Percentiles rank a stretch among this genome's conserved stretches.
Conservation (phyloP, 1,140 invertebrate species). For the Zaprionus nigranus region DNA sequence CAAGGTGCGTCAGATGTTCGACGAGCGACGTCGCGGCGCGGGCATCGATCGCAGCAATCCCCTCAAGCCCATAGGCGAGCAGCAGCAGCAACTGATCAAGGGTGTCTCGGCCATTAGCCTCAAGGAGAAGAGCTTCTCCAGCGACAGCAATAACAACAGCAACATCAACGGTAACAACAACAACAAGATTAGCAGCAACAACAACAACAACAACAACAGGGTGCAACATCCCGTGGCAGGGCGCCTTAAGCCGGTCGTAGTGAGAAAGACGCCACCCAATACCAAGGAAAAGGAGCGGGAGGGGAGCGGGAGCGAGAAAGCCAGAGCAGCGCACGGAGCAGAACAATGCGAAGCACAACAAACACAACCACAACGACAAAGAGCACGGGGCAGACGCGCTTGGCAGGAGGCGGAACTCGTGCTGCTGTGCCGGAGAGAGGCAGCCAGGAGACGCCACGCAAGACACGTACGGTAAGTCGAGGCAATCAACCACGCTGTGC, state of each 20-base stretch:
- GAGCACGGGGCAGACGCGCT: neutral
- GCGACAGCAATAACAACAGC: constrained; percentile 61
- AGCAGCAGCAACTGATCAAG: constrained; percentile 39
- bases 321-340: constrained; percentile 5
- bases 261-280: constrained; percentile 52
- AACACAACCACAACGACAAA: neutral
- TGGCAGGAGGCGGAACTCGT: neutral
- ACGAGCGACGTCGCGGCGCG: constrained; percentile 89
- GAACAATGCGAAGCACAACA: neutral
- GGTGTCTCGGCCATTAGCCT: constrained; percentile 53
- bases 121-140: constrained; percentile 40
- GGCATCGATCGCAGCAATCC: constrained; percentile 93
- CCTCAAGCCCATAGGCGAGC: constrained; percentile 87
- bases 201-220: constrained; percentile 34
- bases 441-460: constrained; percentile 2
- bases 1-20: constrained; percentile 91
- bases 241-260: constrained; percentile 60
- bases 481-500: neutral
- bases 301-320: neutral
- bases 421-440: neutral
- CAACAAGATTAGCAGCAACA: constrained; percentile 25
- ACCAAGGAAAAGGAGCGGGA: constrained; percentile 10
- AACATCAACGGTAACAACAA: constrained; percentile 48
- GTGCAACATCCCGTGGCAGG: constrained; percentile 37
- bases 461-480: constrained; percentile 16